phyloP scores from a whole-genome alignment of 2,113 vertebrate genomes.

The Connochaetes taurinus region DNA sequence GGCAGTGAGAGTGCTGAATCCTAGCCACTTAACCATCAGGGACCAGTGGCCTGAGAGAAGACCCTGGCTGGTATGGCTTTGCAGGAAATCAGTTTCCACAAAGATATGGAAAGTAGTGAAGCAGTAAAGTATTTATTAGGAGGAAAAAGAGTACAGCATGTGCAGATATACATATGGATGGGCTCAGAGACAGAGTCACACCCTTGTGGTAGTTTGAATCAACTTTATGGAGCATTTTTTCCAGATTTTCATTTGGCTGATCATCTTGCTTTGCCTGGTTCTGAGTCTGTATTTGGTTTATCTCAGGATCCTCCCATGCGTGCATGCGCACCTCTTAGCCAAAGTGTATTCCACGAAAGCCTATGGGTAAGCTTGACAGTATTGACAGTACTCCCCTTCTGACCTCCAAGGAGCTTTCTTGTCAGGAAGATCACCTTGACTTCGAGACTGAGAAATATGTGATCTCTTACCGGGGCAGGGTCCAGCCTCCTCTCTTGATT shows the following conservation, averaged over 20 bases:
- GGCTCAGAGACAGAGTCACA: neutral
- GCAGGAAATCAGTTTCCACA: neutral
- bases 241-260: neutral
- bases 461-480: neutral
- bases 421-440: neutral
- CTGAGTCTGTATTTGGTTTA: neutral
- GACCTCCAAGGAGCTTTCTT: neutral
- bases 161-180: neutral
- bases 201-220: neutral
- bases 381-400: neutral
- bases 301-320: neutral
- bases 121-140: neutral
- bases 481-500: neutral
- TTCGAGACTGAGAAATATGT: neutral
- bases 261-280: neutral
- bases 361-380: neutral
- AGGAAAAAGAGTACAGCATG: neutral
- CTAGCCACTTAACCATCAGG: neutral
- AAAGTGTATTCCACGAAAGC: neutral
- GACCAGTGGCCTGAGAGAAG: neutral
- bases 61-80: neutral
- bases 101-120: neutral
- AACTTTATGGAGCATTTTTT: neutral
- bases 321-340: fast-evolving
- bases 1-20: neutral